Evolutionary conservation across 2,888 invertebrate species (phyloP).

Genomic region (Tholera decimalis): DNA sequence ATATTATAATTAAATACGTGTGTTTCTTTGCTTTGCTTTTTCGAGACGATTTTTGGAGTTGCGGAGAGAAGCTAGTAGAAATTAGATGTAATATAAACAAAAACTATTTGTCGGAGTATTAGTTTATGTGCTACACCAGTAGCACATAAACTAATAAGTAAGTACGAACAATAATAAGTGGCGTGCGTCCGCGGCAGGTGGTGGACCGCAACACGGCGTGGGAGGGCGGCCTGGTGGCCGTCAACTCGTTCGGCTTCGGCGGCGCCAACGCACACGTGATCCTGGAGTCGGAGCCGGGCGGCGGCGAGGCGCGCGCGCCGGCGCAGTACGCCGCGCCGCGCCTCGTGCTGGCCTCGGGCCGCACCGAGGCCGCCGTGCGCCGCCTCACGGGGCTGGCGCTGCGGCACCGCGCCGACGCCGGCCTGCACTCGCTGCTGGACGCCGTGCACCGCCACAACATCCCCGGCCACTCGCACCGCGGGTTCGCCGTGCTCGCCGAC

Average conservation of each 20-base stretch:
- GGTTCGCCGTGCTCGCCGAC: constrained; percentile 93
- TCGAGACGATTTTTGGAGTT: no score
- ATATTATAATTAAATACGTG: no score
- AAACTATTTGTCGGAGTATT: not conserved
- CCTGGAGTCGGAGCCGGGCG: constrained; percentile 94
- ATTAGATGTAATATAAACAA: no score
- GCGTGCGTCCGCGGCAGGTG: constrained; percentile 88
- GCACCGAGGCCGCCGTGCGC: constrained; percentile 95
- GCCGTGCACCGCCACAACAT: constrained; percentile 94
- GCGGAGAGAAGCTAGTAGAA: no score
- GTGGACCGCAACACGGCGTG: constrained; percentile 96
- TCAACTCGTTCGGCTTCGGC: constrained; percentile 99
- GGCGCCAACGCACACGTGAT: constrained; percentile 99
- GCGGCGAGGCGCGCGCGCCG: constrained; percentile 89
- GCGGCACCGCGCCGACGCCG: constrained; percentile 92
- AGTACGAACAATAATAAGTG: no score
- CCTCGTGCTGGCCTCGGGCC: constrained; percentile 94
- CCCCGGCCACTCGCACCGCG: constrained; percentile 95
- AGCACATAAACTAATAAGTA: no score
- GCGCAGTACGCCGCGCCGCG: constrained; percentile 82
- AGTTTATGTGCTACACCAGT: not conserved
- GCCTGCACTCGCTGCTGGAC: constrained; percentile 95
- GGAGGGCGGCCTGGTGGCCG: constrained; percentile 97
- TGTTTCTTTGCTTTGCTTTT: no score
- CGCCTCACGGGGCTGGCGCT: constrained; percentile 92